These are phyloP conservation scores for Anser brachyrhynchus DNA, from an alignment of 2,113 vertebrate genomes.

Conservation along the genomic window DNA sequence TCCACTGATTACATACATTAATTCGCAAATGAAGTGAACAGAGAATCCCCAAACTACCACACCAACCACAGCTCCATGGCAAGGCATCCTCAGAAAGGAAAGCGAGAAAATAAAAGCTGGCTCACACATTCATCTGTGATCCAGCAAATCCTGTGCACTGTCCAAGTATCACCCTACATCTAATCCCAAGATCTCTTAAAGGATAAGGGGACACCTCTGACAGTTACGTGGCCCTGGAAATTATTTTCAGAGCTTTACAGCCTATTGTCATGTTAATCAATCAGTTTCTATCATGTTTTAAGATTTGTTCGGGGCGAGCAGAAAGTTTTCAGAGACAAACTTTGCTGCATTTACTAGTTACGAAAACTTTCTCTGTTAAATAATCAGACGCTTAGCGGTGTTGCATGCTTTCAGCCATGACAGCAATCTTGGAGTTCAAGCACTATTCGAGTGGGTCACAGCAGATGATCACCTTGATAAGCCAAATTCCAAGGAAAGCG, in stretches of 20 bases:
- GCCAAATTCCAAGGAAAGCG: background rate
- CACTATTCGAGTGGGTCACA: background rate
- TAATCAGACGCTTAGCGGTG: accelerated
- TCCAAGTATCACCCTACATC: background rate
- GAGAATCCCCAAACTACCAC: background rate
- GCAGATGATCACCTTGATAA: constrained; percentile 17
- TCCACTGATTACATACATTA: background rate
- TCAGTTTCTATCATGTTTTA: background rate
- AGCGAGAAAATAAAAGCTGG: background rate
- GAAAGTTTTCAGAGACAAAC: background rate
- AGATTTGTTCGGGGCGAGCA: background rate
- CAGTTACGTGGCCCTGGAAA: background rate
- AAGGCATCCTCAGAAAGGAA: background rate
- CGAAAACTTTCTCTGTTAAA: background rate
- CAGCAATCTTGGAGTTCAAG: background rate
- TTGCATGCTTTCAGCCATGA: background rate
- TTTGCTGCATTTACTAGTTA: background rate
- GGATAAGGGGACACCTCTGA: background rate
- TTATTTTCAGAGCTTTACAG: background rate
- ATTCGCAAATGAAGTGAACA: background rate
- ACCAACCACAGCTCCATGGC: background rate
- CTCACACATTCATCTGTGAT: background rate
- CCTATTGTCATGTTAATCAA: background rate
- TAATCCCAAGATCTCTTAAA: background rate
- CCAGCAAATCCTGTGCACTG: background rate